Evolutionary conservation across 2,797 vertebrate genomes (phyloP).

Genomic region (Leptoclinus maculatus): DNA sequence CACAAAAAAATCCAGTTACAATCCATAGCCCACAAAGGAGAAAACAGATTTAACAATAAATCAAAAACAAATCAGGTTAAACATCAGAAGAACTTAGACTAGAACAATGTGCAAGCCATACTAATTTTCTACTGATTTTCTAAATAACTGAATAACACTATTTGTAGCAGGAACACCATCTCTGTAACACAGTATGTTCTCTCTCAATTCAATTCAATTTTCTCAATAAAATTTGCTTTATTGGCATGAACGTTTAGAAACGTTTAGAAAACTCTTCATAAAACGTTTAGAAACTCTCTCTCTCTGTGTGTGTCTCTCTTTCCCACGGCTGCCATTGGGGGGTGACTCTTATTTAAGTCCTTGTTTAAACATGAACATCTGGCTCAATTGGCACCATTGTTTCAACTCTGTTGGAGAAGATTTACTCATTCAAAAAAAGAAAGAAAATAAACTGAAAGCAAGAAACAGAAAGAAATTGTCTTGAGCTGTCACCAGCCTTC

Average conservation of each 20-base stretch:
- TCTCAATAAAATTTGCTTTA: no score
- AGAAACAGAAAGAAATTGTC: background rate
- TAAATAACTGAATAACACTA: background rate
- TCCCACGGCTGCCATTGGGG: slow-evolving; percentile 3
- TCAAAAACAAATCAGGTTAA: background rate
- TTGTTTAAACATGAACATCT: slow-evolving; percentile 64
- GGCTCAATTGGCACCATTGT: slow-evolving; percentile 47
- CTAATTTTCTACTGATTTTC: background rate
- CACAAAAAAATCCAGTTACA: background rate
- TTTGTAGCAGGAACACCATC: background rate
- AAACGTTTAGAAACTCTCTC: no score
- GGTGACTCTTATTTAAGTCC: slow-evolving; percentile 45
- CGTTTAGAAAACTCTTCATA: no score
- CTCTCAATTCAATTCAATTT: no score
- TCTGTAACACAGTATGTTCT: background rate
- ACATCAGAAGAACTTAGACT: background rate
- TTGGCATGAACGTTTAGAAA: no score
- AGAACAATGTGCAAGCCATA: background rate
- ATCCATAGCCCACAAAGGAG: background rate
- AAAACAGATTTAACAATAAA: background rate
- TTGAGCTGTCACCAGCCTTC: slow-evolving; percentile 26
- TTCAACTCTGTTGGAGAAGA: slow-evolving; percentile 41
- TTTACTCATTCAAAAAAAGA: slow-evolving; percentile 28
- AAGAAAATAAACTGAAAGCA: background rate
- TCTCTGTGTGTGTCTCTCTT: background rate